These are phyloP conservation scores for Leucoraja ocellata DNA, from an alignment of 2,797 vertebrate genomes.

Conservation along the genomic window DNA sequence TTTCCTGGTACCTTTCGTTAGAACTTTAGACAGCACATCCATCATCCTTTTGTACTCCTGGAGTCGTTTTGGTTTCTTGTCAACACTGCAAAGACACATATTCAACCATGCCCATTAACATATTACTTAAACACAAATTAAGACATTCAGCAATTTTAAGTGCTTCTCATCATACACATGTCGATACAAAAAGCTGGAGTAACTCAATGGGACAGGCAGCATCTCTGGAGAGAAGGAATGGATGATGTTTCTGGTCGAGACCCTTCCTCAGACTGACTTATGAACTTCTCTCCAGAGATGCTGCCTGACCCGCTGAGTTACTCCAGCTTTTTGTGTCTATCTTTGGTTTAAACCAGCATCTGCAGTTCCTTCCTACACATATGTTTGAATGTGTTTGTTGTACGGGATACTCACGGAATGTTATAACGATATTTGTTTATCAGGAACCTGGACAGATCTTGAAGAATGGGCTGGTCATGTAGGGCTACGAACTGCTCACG, in stretches of 20 bases:
- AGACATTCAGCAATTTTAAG: not conserved
- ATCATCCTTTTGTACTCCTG: constrained; percentile 58
- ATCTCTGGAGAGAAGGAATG: too few relatives aligned
- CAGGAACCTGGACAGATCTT: constrained; percentile 78
- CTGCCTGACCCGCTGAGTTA: too few relatives aligned
- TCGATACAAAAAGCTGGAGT: too few relatives aligned
- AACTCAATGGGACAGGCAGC: too few relatives aligned
- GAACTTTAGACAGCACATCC: constrained; percentile 64
- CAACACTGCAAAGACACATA: constrained; percentile 48
- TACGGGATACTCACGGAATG: constrained; percentile 46
- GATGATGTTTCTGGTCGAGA: too few relatives aligned
- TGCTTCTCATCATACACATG: too few relatives aligned
- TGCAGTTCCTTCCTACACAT: too few relatives aligned
- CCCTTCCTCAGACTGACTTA: too few relatives aligned
- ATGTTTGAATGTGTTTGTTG: not conserved
- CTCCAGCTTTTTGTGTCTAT: too few relatives aligned
- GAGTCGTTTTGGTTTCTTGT: constrained; percentile 50
- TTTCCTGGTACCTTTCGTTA: constrained; percentile 66
- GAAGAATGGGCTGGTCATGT: constrained; percentile 82
- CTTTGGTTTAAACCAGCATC: too few relatives aligned
- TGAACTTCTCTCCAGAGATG: too few relatives aligned
- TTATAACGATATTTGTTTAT: constrained; percentile 65
- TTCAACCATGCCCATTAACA: not conserved
- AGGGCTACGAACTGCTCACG: constrained; percentile 86
- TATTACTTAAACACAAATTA: not conserved